phyloP scores from a whole-genome alignment of 2,113 vertebrate genomes.

The Vicugna pacos region DNA sequence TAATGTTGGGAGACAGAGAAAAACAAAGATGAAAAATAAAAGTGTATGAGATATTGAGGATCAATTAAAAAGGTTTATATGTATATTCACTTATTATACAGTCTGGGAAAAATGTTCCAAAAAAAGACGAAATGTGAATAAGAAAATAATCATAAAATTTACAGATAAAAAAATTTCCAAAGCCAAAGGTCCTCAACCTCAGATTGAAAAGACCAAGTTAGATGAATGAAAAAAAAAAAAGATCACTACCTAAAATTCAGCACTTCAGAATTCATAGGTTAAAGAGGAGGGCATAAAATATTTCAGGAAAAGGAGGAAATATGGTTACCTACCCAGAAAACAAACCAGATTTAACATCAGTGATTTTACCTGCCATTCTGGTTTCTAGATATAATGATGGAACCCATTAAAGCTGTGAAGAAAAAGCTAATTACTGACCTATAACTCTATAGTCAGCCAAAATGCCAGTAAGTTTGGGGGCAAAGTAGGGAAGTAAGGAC shows the following conservation, averaged over 20 bases:
- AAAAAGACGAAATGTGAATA: not conserved
- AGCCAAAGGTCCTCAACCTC: not conserved
- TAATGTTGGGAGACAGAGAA: not conserved
- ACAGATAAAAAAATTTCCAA: not conserved
- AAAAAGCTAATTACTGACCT: not conserved
- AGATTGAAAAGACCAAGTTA: not conserved
- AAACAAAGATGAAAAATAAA: not conserved
- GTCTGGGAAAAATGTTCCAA: not conserved
- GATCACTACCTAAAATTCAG: not conserved
- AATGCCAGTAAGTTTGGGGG: not conserved
- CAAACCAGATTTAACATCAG: not conserved
- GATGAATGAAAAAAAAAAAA: not conserved
- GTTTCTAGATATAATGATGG: not conserved
- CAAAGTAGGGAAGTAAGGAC: not conserved
- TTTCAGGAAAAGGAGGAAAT: not conserved
- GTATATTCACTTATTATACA: not conserved
- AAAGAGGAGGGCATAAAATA: not conserved
- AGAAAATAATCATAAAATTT: not conserved
- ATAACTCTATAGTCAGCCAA: not conserved
- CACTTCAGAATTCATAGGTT: not conserved
- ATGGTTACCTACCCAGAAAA: not conserved
- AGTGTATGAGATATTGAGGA: not conserved
- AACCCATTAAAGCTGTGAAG: not conserved
- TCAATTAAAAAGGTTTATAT: not conserved
- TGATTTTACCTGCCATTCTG: not conserved